Conservation (phyloP, 1,140 invertebrate species). For the Euura saliciscinereae region DNA sequence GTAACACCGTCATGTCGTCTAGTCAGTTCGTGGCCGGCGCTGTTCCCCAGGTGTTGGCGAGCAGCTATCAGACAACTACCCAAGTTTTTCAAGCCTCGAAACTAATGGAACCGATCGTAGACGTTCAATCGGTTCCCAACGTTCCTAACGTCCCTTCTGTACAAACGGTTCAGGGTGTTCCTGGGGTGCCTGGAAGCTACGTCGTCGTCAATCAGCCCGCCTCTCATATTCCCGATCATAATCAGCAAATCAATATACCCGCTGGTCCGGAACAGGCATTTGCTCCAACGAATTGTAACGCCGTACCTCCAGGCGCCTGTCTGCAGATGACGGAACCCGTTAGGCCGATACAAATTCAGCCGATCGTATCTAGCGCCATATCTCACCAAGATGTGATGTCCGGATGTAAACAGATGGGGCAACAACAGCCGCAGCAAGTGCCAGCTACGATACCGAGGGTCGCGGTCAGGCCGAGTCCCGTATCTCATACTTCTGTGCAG, state of each 20-base stretch:
- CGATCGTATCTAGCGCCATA: constrained; percentile 20
- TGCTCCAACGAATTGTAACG: constrained; percentile 32
- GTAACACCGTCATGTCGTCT: constrained; percentile 84
- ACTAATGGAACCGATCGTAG: constrained; percentile 75
- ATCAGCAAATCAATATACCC: constrained; percentile 37
- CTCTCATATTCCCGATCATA: constrained; percentile 26
- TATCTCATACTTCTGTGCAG: constrained; percentile 30
- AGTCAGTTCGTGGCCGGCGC: constrained; percentile 80
- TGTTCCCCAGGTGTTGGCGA: constrained; percentile 77
- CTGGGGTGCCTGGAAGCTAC: constrained; percentile 55
- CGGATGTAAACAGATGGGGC: background rate
- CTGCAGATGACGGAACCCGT: constrained; percentile 34
- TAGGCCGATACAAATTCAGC: constrained; percentile 35
- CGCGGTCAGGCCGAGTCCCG: constrained; percentile 51
- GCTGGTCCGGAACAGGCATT: constrained; percentile 33
- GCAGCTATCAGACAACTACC: constrained; percentile 81
- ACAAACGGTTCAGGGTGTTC: constrained; percentile 35
- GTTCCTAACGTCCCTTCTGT: constrained; percentile 26
- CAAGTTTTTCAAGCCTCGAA: constrained; percentile 84
- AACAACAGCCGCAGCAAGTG: constrained; percentile 34
- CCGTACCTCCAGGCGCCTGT: constrained; percentile 31
- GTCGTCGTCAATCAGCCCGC: constrained; percentile 68
- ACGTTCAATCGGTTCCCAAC: constrained; percentile 64
- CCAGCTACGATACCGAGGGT: constrained; percentile 49
- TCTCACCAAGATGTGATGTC: constrained; percentile 19